phyloP scores from a whole-genome alignment of 2,797 vertebrate genomes.

The Oophaga sylvatica region DNA sequence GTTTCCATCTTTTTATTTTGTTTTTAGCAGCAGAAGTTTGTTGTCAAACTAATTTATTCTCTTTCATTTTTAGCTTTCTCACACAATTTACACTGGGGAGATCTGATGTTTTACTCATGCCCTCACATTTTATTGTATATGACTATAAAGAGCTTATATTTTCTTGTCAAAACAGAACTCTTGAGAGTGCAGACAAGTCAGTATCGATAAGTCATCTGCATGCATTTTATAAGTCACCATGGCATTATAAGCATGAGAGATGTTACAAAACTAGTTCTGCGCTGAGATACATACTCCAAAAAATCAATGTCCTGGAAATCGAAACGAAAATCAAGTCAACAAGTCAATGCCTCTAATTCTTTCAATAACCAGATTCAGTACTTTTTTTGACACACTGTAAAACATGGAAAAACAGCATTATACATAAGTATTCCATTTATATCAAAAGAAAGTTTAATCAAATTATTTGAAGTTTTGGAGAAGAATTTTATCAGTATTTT shows the following conservation, averaged over 20 bases:
- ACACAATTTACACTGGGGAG: constrained; percentile 33
- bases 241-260: not conserved
- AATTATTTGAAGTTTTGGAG: no score
- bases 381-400: no score
- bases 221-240: not conserved
- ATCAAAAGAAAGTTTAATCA: no score
- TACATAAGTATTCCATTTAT: no score
- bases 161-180: constrained; percentile 26
- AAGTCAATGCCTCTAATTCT: no score
- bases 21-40: not conserved
- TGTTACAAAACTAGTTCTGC: not conserved
- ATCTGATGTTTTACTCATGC: constrained; percentile 17
- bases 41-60: constrained; percentile 23
- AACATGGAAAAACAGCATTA: no score
- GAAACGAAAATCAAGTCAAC: not conserved
- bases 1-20: not conserved
- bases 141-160: constrained; percentile 4
- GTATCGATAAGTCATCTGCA: constrained; percentile 5
- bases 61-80: constrained; percentile 7
- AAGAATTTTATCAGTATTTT: no score
- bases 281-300: not conserved
- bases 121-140: constrained; percentile 15
- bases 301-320: not conserved
- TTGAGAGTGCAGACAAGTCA: constrained; percentile 24
- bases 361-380: no score